Evolutionary conservation across 1,140 invertebrate species (phyloP).

Genomic region (Euglossa dilemma): DNA sequence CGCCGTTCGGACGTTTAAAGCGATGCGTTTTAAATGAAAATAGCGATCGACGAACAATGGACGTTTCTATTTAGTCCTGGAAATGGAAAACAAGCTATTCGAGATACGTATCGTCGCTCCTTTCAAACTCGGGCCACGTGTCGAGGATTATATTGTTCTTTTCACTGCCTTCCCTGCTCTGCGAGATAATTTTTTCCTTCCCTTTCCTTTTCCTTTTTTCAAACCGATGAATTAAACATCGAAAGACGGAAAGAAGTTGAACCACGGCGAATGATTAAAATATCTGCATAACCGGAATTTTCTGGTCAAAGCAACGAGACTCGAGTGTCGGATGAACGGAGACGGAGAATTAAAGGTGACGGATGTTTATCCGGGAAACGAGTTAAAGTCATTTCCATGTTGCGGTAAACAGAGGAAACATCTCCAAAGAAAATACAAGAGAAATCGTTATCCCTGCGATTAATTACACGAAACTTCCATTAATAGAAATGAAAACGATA

Average conservation of each 20-base stretch:
- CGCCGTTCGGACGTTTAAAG: constrained; percentile 36
- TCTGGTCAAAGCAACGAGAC: no score
- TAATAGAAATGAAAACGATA: no score
- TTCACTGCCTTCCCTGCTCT: neutral
- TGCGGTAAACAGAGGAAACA: no score
- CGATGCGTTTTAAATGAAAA: constrained; percentile 62
- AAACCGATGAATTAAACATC: constrained; percentile 4
- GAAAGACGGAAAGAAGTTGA: neutral
- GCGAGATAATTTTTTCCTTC: neutral
- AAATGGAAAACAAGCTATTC: constrained; percentile 21
- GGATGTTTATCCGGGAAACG: no score
- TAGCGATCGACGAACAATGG: constrained; percentile 35
- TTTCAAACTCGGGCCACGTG: constrained; percentile 5
- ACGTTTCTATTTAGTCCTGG: constrained; percentile 16
- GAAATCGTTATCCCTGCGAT: no score
- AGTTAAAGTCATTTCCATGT: no score
- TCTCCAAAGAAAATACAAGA: no score
- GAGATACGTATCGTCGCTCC: constrained; percentile 11
- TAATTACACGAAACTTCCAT: no score
- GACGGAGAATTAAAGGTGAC: no score
- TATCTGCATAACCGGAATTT: neutral
- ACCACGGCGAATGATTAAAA: neutral
- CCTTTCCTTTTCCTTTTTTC: neutral
- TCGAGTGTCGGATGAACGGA: no score
- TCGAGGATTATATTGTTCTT: constrained; percentile 6